These are phyloP conservation scores for Campoletis raptor DNA, from an alignment of 2,888 invertebrate genomes.

Conservation along the genomic window DNA sequence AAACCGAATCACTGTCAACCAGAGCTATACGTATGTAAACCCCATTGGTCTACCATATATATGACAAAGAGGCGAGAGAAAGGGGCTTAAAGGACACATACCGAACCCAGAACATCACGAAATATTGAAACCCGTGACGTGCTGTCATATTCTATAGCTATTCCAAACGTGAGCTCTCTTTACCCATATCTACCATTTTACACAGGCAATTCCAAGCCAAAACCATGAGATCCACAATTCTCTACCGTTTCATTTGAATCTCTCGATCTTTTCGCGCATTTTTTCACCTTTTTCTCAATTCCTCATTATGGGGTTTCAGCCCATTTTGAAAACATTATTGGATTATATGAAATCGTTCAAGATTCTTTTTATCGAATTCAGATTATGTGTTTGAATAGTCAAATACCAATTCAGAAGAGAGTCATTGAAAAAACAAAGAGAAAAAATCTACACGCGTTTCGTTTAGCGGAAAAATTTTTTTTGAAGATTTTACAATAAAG, in stretches of 20 bases:
- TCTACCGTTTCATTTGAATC: neutral
- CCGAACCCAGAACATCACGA: slow-evolving; percentile 25
- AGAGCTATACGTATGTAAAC: slow-evolving; percentile 20
- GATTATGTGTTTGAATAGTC: neutral
- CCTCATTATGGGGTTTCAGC: neutral
- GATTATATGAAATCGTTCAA: neutral
- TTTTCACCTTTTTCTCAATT: neutral
- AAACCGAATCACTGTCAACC: slow-evolving; percentile 81
- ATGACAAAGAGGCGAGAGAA: slow-evolving; percentile 3
- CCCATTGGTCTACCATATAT: slow-evolving; percentile 3
- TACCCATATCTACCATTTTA: neutral
- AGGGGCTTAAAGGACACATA: slow-evolving; percentile 10
- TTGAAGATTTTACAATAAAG: neutral
- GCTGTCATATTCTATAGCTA: slow-evolving; percentile 60
- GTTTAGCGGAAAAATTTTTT: neutral
- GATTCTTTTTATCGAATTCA: neutral
- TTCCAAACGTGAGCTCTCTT: slow-evolving; percentile 17
- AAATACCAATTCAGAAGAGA: neutral
- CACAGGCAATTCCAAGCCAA: neutral
- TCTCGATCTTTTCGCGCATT: neutral
- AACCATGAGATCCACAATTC: neutral
- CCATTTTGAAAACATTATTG: neutral
- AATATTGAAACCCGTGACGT: slow-evolving; percentile 56
- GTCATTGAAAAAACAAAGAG: neutral
- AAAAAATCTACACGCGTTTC: neutral